Percentiles rank a stretch among this genome's conserved stretches.
These are phyloP conservation scores for Sebastiscus tertius DNA, from an alignment of 2,797 vertebrate species.

Conservation along the genomic window DNA sequence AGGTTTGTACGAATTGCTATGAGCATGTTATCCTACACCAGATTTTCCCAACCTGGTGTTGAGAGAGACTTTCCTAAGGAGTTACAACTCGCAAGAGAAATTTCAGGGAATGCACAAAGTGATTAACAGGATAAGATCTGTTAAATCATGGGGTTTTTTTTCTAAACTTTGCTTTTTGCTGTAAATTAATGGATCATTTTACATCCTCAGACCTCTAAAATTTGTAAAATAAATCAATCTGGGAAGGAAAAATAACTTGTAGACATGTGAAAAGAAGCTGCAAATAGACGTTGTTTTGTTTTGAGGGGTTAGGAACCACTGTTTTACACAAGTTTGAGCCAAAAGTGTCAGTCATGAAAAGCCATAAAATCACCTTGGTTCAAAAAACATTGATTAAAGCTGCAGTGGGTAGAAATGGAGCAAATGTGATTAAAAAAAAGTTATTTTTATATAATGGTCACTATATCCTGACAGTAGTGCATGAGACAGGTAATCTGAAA, in stretches of 20 bases:
- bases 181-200: not conserved
- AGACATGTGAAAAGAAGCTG: not conserved
- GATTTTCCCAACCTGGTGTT: not conserved
- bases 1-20: constrained; percentile 53
- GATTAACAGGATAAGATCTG: not conserved
- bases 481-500: too few species aligned
- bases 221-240: not conserved
- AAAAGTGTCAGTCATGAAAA: not conserved
- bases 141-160: not conserved
- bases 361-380: not conserved
- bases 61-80: not conserved
- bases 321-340: not conserved
- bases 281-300: not conserved
- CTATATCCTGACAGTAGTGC: too few species aligned
- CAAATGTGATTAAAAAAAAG: too few species aligned
- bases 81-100: not conserved
- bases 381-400: not conserved
- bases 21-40: not conserved
- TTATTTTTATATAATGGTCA: too few species aligned
- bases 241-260: not conserved
- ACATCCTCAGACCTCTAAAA: not conserved
- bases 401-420: not conserved
- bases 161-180: not conserved
- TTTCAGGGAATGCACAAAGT: not conserved
- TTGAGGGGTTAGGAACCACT: not conserved